phyloP scores from a whole-genome alignment of 2,888 invertebrate species.

The Caenorhabditis zanzibari region DNA sequence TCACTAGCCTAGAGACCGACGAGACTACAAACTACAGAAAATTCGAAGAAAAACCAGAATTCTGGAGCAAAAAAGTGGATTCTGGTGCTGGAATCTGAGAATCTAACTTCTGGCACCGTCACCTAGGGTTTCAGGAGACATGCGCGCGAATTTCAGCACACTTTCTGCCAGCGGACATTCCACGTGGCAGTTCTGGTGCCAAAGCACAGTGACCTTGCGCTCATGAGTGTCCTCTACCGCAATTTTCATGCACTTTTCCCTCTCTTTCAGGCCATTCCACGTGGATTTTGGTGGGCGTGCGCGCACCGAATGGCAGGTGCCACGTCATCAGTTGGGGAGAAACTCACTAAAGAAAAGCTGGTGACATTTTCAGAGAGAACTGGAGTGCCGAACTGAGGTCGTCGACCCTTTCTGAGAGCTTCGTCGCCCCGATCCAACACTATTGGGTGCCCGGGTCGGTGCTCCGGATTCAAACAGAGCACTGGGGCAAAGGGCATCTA shows the following conservation, averaged over 20 bases:
- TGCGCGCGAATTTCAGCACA: no score
- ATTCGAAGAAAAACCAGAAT: not conserved
- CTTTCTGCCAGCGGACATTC: no score
- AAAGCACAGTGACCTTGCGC: not conserved
- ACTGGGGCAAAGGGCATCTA: not conserved
- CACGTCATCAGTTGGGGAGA: not conserved
- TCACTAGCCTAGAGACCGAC: no score
- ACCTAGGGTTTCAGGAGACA: no score
- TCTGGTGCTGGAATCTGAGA: not conserved
- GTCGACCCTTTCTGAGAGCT: slow-evolving; percentile 1
- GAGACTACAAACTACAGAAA: no score
- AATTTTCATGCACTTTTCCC: not conserved
- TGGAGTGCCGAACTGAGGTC: slow-evolving; percentile 40
- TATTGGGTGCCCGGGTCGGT: slow-evolving; percentile 32
- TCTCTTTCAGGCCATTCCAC: slow-evolving; percentile 7
- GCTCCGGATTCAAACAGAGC: slow-evolving; percentile 22
- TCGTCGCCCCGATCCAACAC: slow-evolving; percentile 18
- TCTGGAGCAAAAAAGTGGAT: not conserved
- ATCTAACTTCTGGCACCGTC: no score
- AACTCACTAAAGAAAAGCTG: slow-evolving; percentile 50
- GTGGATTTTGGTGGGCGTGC: not conserved
- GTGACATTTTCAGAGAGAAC: slow-evolving; percentile 50
- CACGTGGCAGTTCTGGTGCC: not conserved
- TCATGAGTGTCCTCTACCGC: not conserved
- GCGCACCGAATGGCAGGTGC: slow-evolving; percentile 19